These are phyloP conservation scores for Ophiothrix spiculata DNA, from an alignment of 35 echinoderm and acorn worm species.

Conservation along the genomic window DNA sequence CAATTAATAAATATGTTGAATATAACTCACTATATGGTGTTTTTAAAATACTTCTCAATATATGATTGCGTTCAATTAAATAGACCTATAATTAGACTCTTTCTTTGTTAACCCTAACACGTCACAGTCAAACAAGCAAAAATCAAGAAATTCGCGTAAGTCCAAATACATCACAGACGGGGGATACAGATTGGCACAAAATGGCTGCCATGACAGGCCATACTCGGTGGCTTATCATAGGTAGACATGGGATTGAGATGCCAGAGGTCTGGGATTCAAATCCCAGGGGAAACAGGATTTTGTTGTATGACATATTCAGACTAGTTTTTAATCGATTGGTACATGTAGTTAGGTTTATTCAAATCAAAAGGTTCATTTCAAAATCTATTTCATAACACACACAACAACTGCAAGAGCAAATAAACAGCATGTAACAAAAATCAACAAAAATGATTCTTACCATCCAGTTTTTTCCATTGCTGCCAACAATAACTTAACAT, in stretches of 20 bases:
- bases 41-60: not conserved
- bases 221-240: too few species aligned
- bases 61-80: not conserved
- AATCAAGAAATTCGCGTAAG: too few species aligned
- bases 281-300: too few species aligned
- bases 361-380: not conserved
- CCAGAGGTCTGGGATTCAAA: too few species aligned
- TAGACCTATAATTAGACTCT: not conserved
- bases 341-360: not conserved
- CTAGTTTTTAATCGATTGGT: not conserved
- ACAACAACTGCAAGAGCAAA: not conserved
- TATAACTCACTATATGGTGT: not conserved
- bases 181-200: too few species aligned
- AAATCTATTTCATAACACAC: not conserved
- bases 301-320: too few species aligned
- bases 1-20: not conserved
- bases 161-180: too few species aligned
- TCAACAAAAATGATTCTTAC: slow-evolving; percentile 20
- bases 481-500: slow-evolving; percentile 47
- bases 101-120: too few species aligned
- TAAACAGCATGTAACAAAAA: not conserved
- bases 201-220: too few species aligned
- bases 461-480: slow-evolving; percentile 47
- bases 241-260: too few species aligned
- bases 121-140: too few species aligned